Percentiles rank a stretch among this genome's conserved stretches.
Evolutionary conservation across 2,888 invertebrate genomes (phyloP).

Genomic region (Tenthredo amoena): DNA sequence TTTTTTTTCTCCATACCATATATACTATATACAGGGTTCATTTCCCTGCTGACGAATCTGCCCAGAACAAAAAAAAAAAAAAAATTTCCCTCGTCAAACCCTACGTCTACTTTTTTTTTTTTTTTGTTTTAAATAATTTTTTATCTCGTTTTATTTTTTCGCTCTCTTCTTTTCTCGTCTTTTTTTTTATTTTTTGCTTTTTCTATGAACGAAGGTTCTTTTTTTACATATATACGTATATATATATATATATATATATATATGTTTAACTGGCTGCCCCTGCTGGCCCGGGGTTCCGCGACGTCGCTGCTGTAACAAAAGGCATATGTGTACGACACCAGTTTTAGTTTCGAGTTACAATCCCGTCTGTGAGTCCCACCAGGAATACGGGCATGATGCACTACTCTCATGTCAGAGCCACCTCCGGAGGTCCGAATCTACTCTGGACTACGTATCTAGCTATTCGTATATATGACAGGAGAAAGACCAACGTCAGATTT

Average conservation of each 20-base stretch:
- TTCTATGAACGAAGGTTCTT: background rate
- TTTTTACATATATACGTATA: background rate
- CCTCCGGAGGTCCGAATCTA: background rate
- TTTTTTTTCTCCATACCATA: background rate
- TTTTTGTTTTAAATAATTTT: background rate
- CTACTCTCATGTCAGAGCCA: background rate
- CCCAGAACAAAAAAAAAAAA: no score
- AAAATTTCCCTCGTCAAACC: background rate
- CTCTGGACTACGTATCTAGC: conserved; percentile 8
- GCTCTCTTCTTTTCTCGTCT: background rate
- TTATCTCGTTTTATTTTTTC: background rate
- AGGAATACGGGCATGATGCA: background rate
- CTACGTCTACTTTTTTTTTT: background rate
- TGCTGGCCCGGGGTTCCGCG: background rate
- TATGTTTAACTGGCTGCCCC: conserved; percentile 29
- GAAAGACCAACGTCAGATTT: background rate
- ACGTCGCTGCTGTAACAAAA: conserved; percentile 35
- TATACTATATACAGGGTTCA: conserved; percentile 5
- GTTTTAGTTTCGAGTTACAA: conserved; percentile 45
- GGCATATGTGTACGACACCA: conserved; percentile 41
- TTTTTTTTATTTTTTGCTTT: background rate
- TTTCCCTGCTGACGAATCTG: conserved; percentile 17
- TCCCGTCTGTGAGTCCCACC: conserved; percentile 35
- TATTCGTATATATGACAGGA: background rate
- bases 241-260: background rate